These are phyloP conservation scores for Macrostomum lignano DNA, from an alignment of 1,140 invertebrate genomes.

Conservation along the genomic window DNA sequence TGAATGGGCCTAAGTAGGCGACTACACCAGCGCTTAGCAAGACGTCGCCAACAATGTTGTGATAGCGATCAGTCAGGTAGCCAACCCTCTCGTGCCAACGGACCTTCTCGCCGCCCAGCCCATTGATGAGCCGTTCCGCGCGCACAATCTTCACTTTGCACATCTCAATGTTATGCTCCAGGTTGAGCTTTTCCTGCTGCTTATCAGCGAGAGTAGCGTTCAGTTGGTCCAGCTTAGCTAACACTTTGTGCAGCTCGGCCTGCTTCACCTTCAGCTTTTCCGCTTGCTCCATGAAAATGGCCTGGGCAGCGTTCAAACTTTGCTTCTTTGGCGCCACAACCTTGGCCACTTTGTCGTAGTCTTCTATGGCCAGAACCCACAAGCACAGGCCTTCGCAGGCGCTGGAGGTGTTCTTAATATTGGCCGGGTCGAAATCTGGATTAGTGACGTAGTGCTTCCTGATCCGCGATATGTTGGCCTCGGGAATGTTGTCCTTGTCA, in stretches of 20 bases:
- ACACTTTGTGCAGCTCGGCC: constrained; percentile 19
- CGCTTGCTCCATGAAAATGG: constrained; percentile 17
- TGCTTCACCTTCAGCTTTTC: constrained; percentile 17
- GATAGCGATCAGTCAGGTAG: constrained; percentile 16
- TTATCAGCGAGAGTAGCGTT: constrained; percentile 19
- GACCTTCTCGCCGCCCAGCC: constrained; percentile 24
- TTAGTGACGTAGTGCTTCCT: constrained; percentile 19
- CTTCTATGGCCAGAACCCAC: constrained; percentile 24
- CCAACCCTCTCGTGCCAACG: constrained; percentile 26
- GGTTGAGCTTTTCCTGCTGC: constrained; percentile 21
- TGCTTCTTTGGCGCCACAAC: constrained; percentile 23
- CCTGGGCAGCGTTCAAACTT: constrained; percentile 18
- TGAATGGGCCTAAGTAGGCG: constrained; percentile 26
- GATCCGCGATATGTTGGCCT: constrained; percentile 20
- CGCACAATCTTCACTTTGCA: constrained; percentile 24
- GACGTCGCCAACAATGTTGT: constrained; percentile 27
- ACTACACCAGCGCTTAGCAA: constrained; percentile 23
- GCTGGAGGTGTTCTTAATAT: constrained; percentile 24
- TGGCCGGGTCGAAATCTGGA: constrained; percentile 23
- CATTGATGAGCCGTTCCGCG: constrained; percentile 25
- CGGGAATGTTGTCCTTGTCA: constrained; percentile 28
- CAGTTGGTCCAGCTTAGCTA: constrained; percentile 18
- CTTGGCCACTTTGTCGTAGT: constrained; percentile 25
- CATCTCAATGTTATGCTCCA: constrained; percentile 24
- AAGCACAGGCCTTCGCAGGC: constrained; percentile 28